A percentile compares a stretch with the other conserved stretches of the same genome.
Conservation (phyloP, 2,888 invertebrate genomes). For the Schizaphis graminum region DNA sequence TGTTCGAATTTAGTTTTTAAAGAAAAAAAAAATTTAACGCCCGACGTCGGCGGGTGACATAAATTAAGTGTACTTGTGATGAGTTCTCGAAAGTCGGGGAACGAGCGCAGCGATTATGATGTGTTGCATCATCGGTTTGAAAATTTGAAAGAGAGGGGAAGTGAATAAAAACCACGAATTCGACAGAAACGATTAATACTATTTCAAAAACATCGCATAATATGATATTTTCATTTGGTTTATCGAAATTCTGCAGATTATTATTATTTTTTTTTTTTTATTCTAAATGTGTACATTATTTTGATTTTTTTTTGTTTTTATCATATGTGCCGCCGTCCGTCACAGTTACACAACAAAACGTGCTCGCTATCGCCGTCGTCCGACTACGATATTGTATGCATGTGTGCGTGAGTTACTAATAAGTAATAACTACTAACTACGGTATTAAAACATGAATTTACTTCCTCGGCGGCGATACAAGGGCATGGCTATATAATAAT, state of each 20-base stretch:
- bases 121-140: conserved; percentile 37
- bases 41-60: background rate
- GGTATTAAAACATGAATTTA: background rate
- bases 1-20: background rate
- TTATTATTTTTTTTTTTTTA: conserved; percentile 1
- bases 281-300: background rate
- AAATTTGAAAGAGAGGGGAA: conserved; percentile 16
- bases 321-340: background rate
- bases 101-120: background rate
- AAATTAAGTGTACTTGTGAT: conserved; percentile 34
- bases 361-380: background rate
- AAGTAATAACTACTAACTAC: background rate
- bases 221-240: conserved; percentile 31
- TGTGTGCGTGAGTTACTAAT: background rate
- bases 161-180: conserved; percentile 41
- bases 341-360: conserved; percentile 24
- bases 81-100: conserved; percentile 40
- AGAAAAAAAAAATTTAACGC: background rate
- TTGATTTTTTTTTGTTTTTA: conserved; percentile 31
- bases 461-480: background rate
- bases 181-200: conserved; percentile 45
- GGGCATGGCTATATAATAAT: conserved; percentile 6
- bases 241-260: conserved; percentile 52
- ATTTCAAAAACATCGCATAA: conserved; percentile 30
- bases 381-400: background rate